Base-by-base conservation (phyloP, 2,797 vertebrate species). In the Rhynchonycteris naso region DNA sequence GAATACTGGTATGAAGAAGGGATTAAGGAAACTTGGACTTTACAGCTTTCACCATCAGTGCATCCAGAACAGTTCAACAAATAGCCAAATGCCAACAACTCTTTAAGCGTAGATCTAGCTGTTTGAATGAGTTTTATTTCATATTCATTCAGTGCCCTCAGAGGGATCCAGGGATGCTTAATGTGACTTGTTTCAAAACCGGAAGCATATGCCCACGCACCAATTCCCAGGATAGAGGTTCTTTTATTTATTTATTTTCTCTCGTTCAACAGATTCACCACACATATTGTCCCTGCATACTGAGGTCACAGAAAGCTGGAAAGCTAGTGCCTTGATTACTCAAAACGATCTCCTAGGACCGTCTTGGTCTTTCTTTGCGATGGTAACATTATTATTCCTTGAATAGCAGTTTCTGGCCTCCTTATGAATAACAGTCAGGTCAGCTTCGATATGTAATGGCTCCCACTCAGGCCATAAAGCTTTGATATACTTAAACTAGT, bases 361-460 rank as follows among this genome's bases (percentile, higher is more conserved):
- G 63, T 68, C 82, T 91, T 94, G 5, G 59, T 86, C 33, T 92
- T 66, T 95, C 28, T 96, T 95, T 95, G 83, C 43, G 94, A 83
- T 43, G n/a, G 68, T 71, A 90, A 33, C 30, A 69, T 96, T 38
- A 58, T 84, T 97, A 95, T 97, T 96, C 96, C 96, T 97, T 86
- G 74, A 94, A 92, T 56, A 68, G 59, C 88, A 33, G 78, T 96
- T 81, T 82, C 88, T 10, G 65, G 54, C 91, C 56, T 97, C 96
- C 66, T 84, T 94, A 8, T 94, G 83, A 93, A 65, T 84, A 86
- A 63, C 16, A 94, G 81, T 95, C 79, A 28, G 12, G 52, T 97
- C 96, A 97, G 90, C 78, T 74, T 95, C 92, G 47, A 1, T 71
- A 47, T 18, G n/a, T 95, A 97, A 96, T 30, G 84, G 43, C 82